Evolutionary conservation across 2,888 invertebrate genomes (phyloP).

Genomic region (Lysandra coridon): DNA sequence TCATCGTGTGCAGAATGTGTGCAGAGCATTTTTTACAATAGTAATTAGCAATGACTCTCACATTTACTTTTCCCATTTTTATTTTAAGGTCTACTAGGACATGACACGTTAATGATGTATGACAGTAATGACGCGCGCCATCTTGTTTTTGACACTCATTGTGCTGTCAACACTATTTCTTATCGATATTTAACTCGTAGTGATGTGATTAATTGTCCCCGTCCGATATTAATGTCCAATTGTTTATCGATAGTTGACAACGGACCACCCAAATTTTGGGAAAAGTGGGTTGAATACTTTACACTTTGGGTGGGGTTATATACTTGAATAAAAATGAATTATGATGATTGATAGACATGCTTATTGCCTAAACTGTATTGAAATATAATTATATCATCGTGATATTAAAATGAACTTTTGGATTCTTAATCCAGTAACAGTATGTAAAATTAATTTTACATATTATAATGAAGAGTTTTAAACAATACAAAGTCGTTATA

Average conservation of each 20-base stretch:
- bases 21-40: neutral
- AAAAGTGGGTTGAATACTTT: conserved; percentile 19
- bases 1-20: too few relatives aligned
- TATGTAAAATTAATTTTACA: too few relatives aligned
- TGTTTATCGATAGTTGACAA: conserved; percentile 19
- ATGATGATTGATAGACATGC: too few relatives aligned
- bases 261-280: conserved; percentile 24
- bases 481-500: too few relatives aligned
- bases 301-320: neutral
- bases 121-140: neutral
- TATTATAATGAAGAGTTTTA: too few relatives aligned
- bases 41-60: neutral
- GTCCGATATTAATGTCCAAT: conserved; percentile 26
- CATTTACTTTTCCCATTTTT: neutral
- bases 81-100: neutral
- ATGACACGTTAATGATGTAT: neutral
- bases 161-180: conserved; percentile 40
- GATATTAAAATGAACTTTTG: too few relatives aligned
- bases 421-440: too few relatives aligned
- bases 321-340: neutral
- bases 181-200: conserved; percentile 22
- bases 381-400: too few relatives aligned
- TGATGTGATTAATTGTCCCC: conserved; percentile 28
- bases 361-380: too few relatives aligned
- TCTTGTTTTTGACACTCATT: conserved; percentile 38